Evolutionary conservation across 2,888 invertebrate species (phyloP).

Genomic region (Taenaris catops): DNA sequence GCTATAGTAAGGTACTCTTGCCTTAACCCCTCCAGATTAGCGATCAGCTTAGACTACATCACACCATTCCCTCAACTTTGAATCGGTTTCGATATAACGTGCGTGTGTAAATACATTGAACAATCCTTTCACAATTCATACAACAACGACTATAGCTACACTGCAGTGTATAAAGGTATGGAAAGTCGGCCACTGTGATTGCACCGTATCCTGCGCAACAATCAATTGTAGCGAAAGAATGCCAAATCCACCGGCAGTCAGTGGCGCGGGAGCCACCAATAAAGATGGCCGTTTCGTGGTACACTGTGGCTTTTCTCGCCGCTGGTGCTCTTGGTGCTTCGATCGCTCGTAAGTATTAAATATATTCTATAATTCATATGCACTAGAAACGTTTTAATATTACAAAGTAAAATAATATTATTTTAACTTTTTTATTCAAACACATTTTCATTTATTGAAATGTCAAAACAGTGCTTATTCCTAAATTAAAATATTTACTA

Average conservation of each 20-base stretch:
- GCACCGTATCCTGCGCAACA: constrained; percentile 36
- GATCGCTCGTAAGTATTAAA: constrained; percentile 69
- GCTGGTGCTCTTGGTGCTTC: constrained; percentile 65
- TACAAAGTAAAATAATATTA: too few relatives aligned
- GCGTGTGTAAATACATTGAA: constrained; percentile 12
- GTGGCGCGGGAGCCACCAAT: constrained; percentile 58
- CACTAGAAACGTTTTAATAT: too few relatives aligned
- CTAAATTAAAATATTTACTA: too few relatives aligned
- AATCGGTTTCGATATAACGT: too few relatives aligned
- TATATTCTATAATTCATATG: too few relatives aligned
- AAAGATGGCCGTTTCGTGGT: constrained; percentile 64
- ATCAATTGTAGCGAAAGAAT: constrained; percentile 57
- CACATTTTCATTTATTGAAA: too few relatives aligned
- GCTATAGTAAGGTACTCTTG: too few relatives aligned
- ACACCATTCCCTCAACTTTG: too few relatives aligned
- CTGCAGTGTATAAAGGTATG: constrained; percentile 12
- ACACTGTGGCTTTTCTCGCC: constrained; percentile 53
- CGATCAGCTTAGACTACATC: too few relatives aligned
- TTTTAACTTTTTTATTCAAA: too few relatives aligned
- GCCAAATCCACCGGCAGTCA: constrained; percentile 49
- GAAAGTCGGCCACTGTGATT: constrained; percentile 11
- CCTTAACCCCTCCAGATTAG: too few relatives aligned
- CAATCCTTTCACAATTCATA: neutral
- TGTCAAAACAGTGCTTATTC: too few relatives aligned
- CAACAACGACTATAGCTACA: neutral